Conservation (phyloP, 2,797 vertebrate species). For the Cuculus canorus region DNA sequence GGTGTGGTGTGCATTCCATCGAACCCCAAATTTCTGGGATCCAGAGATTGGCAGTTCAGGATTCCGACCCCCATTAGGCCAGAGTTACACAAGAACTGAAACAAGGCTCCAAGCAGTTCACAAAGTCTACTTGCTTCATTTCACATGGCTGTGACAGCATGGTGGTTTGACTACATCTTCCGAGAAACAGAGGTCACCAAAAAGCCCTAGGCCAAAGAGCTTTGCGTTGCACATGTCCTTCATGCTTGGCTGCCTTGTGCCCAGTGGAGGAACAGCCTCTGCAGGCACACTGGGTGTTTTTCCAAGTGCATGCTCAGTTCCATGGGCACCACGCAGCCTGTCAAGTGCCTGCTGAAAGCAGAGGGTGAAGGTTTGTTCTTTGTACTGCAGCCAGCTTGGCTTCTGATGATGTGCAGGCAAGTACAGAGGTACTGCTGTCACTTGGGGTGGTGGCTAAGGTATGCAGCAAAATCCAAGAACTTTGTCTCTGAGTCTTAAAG, state of each 20-base stretch:
- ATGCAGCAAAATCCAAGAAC: neutral
- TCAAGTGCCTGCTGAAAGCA: neutral
- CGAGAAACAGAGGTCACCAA: neutral
- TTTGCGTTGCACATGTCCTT: neutral
- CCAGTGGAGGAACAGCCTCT: neutral
- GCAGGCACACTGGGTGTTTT: fast-evolving
- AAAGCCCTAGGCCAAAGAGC: neutral
- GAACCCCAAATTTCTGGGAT: neutral
- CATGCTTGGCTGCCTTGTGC: fast-evolving
- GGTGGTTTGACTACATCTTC: neutral
- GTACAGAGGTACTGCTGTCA: neutral
- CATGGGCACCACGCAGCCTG: fast-evolving
- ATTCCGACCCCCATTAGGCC: neutral
- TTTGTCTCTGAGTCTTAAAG: neutral
- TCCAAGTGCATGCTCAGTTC: neutral
- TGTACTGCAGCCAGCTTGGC: neutral
- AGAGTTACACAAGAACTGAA: neutral
- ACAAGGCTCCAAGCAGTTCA: neutral
- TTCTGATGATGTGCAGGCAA: neutral
- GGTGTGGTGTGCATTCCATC: neutral
- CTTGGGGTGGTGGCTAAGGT: neutral
- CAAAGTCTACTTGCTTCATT: neutral
- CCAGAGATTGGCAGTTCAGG: neutral
- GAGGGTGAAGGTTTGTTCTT: neutral
- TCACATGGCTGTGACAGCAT: neutral